Percentiles rank a stretch among this genome's conserved stretches.
These are phyloP conservation scores for Cochlearius cochlearius DNA, from an alignment of 2,113 vertebrate species.

Conservation along the genomic window DNA sequence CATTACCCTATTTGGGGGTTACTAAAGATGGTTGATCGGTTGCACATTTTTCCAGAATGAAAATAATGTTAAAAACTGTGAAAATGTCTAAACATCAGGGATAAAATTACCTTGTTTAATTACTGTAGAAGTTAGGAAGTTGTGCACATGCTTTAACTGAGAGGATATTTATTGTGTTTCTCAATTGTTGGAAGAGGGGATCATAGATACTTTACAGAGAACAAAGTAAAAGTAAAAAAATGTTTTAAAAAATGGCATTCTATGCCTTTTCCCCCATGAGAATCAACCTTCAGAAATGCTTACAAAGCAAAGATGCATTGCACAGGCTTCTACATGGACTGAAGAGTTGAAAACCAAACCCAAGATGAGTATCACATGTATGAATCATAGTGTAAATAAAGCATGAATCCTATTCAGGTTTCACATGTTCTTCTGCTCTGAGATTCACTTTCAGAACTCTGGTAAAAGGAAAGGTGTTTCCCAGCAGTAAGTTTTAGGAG, in stretches of 20 bases:
- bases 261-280: neutral
- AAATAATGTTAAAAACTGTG: neutral
- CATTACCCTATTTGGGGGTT: neutral
- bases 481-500: neutral
- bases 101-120: neutral
- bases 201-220: neutral
- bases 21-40: neutral
- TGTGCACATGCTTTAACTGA: neutral
- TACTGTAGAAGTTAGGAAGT: neutral
- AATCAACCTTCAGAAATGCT: neutral
- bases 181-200: neutral
- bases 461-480: neutral
- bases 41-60: neutral
- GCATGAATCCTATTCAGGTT: neutral
- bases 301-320: neutral
- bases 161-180: neutral
- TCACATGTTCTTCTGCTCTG: neutral
- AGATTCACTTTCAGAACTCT: neutral
- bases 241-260: neutral
- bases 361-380: neutral
- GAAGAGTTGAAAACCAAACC: neutral
- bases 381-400: neutral
- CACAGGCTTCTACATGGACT: neutral
- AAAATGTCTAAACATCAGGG: neutral
- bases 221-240: neutral